phyloP scores from a whole-genome alignment of 2,797 vertebrate genomes.

The Eleutherodactylus coqui region DNA sequence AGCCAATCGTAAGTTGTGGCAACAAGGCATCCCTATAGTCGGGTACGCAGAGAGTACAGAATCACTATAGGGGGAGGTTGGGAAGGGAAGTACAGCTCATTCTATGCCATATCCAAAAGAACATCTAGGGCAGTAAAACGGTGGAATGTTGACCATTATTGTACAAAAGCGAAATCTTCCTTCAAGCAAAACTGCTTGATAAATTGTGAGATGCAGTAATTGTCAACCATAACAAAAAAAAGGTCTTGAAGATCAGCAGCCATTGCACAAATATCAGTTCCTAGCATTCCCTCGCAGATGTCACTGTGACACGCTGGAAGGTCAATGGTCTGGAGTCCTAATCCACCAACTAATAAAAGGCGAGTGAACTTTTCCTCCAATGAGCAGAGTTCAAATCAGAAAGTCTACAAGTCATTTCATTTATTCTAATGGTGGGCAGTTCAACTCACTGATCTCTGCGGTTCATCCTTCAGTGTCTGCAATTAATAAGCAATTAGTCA shows the following conservation, averaged over 20 bases:
- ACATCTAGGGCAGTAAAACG: no score
- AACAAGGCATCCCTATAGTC: not conserved
- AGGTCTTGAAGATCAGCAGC: no score
- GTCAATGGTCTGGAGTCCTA: not conserved
- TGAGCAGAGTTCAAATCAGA: not conserved
- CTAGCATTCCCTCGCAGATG: not conserved
- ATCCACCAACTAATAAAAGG: not conserved
- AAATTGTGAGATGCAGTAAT: not conserved
- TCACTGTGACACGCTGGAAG: not conserved
- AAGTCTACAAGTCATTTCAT: not conserved
- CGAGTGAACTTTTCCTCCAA: no score
- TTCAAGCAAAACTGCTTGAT: not conserved
- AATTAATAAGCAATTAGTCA: not conserved
- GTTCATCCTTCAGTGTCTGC: constrained; percentile 20
- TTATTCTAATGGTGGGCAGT: not conserved
- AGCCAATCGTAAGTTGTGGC: no score
- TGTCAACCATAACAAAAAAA: not conserved
- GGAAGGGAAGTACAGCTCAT: no score
- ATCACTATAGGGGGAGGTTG: not conserved
- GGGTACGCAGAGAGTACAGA: not conserved
- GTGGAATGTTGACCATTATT: no score
- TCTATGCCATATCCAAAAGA: no score
- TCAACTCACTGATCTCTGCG: not conserved
- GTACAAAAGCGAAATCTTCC: not conserved
- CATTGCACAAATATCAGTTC: not conserved